Percentiles rank a stretch among this genome's conserved stretches.
phyloP scores from a whole-genome alignment of 2,797 vertebrate genomes.

The Pseudochromis fuscus region DNA sequence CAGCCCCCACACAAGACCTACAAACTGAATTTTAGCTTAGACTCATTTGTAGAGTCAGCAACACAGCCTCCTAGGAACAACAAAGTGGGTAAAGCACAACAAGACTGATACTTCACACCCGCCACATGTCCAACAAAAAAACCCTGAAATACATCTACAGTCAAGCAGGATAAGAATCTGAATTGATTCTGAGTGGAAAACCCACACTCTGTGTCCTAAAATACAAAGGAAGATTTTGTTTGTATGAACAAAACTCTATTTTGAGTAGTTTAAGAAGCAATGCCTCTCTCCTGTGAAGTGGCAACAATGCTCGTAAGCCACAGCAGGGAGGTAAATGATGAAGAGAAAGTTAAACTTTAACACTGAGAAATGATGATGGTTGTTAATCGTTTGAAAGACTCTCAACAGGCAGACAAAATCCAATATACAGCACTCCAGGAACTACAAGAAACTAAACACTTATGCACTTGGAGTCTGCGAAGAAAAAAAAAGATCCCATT shows the following conservation, averaged over 20 bases:
- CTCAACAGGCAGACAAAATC: background rate
- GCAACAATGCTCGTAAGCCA: conserved; percentile 10
- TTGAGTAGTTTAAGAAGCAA: background rate
- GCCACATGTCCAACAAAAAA: background rate
- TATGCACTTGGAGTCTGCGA: conserved; percentile 1
- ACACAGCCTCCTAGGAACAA: background rate
- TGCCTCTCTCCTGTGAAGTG: background rate
- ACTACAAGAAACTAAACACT: background rate
- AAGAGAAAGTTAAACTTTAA: conserved; percentile 54
- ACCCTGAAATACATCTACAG: background rate
- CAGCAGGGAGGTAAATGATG: conserved; percentile 7
- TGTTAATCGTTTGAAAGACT: conserved; percentile 18
- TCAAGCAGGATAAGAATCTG: background rate
- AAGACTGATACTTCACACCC: conserved; percentile 24
- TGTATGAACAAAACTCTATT: background rate
- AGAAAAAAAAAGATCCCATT: background rate
- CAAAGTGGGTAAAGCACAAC: conserved; percentile 1
- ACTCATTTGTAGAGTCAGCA: background rate
- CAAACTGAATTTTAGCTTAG: conserved; percentile 7
- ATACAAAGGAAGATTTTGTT: background rate
- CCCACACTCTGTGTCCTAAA: background rate
- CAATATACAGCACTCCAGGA: background rate
- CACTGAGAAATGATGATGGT: background rate
- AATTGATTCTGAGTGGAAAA: background rate
- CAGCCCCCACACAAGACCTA: background rate